Percentiles rank a stretch among this genome's conserved stretches.
phyloP scores from a whole-genome alignment of 2,113 vertebrate species.

The Notarius lentiginosus region DNA sequence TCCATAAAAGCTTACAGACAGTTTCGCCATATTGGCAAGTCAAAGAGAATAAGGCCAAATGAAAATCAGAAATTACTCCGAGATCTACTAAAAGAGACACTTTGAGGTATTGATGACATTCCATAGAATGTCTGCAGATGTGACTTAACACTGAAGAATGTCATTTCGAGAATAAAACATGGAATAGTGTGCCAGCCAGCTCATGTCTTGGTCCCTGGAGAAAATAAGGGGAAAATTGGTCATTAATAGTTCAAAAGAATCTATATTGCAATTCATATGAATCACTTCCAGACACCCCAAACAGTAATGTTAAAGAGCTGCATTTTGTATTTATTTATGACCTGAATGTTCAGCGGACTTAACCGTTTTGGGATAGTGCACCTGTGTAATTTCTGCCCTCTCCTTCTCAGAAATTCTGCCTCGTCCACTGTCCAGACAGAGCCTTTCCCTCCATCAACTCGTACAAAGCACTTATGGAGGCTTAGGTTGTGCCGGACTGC shows the following conservation, averaged over 20 bases:
- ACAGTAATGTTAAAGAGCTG: not conserved
- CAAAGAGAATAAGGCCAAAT: not conserved
- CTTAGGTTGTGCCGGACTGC: constrained; percentile 78
- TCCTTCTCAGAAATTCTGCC: constrained; percentile 73
- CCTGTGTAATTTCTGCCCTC: constrained; percentile 65
- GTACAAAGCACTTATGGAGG: constrained; percentile 78
- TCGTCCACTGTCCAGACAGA: constrained; percentile 80
- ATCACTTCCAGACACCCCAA: not conserved
- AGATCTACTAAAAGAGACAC: not conserved
- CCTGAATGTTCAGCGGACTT: not conserved
- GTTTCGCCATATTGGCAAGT: not conserved
- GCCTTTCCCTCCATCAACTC: constrained; percentile 75
- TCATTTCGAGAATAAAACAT: constrained; percentile 41
- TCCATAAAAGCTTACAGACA: not conserved
- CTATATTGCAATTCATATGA: not conserved
- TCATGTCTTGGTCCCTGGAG: constrained; percentile 53
- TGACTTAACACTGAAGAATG: constrained; percentile 13
- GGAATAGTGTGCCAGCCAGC: constrained; percentile 56
- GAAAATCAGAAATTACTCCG: not conserved
- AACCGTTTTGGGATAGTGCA: not conserved
- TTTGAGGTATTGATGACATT: constrained; percentile 25
- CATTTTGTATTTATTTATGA: not conserved
- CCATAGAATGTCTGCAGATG: constrained; percentile 16
- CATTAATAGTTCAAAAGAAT: not conserved
- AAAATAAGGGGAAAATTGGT: constrained; percentile 2